Percentiles rank a stretch among this genome's conserved stretches.
These are phyloP conservation scores for Plodia interpunctella DNA, from an alignment of 1,140 invertebrate species.

Conservation along the genomic window DNA sequence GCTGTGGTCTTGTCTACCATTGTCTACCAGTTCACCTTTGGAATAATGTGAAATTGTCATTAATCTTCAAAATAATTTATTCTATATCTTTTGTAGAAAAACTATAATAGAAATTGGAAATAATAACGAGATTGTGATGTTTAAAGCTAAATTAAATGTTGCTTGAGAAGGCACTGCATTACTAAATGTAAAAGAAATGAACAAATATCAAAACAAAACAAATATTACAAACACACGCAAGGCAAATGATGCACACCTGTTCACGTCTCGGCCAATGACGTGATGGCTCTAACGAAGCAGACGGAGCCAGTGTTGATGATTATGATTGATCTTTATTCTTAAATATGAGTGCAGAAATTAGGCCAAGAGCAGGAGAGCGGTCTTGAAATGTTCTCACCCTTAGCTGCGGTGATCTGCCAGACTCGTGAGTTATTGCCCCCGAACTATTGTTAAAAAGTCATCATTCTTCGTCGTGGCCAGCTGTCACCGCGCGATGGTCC, in stretches of 20 bases:
- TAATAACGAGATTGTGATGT: no score
- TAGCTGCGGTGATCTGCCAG: slow-evolving; percentile 46
- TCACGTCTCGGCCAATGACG: neutral
- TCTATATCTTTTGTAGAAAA: no score
- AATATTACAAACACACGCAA: neutral
- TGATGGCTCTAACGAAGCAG: slow-evolving; percentile 14
- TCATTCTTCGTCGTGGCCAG: slow-evolving; percentile 25
- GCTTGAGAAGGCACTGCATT: no score
- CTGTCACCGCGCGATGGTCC: slow-evolving; percentile 28
- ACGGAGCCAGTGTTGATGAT: slow-evolving; percentile 29
- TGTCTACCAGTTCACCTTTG: no score
- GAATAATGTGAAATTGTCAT: no score
- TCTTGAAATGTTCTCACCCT: slow-evolving; percentile 50
- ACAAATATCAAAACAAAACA: neutral
- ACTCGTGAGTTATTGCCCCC: slow-evolving; percentile 37
- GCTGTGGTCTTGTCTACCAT: no score
- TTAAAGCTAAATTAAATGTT: no score
- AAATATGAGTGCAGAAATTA: slow-evolving; percentile 51
- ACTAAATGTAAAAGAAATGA: no score
- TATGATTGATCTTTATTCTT: slow-evolving; percentile 61
- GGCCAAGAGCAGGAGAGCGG: slow-evolving; percentile 49
- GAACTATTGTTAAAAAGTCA: slow-evolving; percentile 41
- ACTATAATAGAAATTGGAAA: no score
- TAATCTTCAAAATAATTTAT: no score
- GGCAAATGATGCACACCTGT: slow-evolving; percentile 24